These are phyloP conservation scores for Parazoanthus swiftii DNA, from an alignment of 92 coral and sea anemone species.

Conservation along the genomic window DNA sequence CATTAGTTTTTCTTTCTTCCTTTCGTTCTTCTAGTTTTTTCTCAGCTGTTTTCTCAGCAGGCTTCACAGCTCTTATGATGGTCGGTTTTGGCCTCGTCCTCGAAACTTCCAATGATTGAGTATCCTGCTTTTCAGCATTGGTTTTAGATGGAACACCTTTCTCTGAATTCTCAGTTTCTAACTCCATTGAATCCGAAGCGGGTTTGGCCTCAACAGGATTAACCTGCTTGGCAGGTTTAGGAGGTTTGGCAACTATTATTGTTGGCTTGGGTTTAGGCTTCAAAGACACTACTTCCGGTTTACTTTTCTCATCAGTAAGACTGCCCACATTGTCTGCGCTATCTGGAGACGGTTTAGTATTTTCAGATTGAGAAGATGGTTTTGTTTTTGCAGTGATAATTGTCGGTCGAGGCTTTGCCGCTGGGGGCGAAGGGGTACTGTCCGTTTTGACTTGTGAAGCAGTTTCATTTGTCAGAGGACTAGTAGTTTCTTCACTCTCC, in stretches of 20 bases:
- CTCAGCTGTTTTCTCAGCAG: neutral
- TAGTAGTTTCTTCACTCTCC: constrained; percentile 23
- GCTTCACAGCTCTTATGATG: constrained; percentile 25
- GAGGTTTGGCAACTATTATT: constrained; percentile 20
- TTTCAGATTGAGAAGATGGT: neutral
- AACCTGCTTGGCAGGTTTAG: neutral
- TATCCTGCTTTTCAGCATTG: neutral
- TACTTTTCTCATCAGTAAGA: neutral
- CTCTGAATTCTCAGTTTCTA: neutral
- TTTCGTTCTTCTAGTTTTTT: neutral
- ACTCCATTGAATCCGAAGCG: neutral
- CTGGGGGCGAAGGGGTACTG: constrained; percentile 3
- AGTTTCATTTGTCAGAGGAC: constrained; percentile 4
- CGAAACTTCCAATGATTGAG: neutral
- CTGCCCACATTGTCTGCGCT: neutral
- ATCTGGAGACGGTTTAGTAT: neutral
- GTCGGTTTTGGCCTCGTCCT: constrained; percentile 35
- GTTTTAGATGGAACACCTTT: neutral
- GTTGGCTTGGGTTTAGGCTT: constrained; percentile 42
- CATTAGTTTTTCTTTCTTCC: constrained; percentile 23
- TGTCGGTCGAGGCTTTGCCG: neutral
- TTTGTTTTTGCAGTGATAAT: neutral
- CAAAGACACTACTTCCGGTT: neutral
- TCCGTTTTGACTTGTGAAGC: constrained; percentile 25
- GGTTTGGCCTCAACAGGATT: neutral